Base-by-base conservation (phyloP, 2,797 vertebrate genomes). In the Pogonophryne albipinna region DNA sequence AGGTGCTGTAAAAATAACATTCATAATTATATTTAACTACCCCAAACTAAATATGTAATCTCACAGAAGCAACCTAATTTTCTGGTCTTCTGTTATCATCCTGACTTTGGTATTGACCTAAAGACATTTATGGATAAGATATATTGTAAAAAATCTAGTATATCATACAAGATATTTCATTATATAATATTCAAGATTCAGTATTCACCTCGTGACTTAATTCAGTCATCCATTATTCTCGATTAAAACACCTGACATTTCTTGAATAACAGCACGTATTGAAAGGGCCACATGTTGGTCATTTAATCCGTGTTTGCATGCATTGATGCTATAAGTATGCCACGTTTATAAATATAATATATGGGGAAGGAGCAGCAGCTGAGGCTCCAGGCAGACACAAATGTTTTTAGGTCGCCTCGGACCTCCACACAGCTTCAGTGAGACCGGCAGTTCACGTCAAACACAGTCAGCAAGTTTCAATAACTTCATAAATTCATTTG, bases 281-380 rank as follows among this genome's bases (percentile, higher is more conserved):
- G 31, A 72, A 76, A 23, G 3, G 3, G 23, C 3, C 23, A 27
- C 23, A 53, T 8, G 46, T 74, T 50, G 84, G 79, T 79, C 77
- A 50, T 84, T 47, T 87, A 81, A 81, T 90, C 73, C 19, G 67
- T 82, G 75, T 71, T 78, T 50, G 85, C 85, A 88, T 57, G 70
- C 88, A 92, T 92, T 93, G 93, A 93, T 87, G 83, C 91, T 83
- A 85, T 87, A 84, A 90, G 89, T 91, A 86, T 84, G 83, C 55
- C 34, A 55, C 79, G 67, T 77, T 88, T 93, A 92, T 93, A 94
- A 94, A 50, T 20, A 20, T 45, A 45, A 45, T 94, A 95, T 91
- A 93, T 91, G 78, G 61, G 74, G 80, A 76, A 66, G 60, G 73
- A 72, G 85, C 83, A 87, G 91, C 94, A 95, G 92, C 94, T 94